phyloP scores from a whole-genome alignment of 2,797 vertebrate genomes.

The Propithecus perrieri region DNA sequence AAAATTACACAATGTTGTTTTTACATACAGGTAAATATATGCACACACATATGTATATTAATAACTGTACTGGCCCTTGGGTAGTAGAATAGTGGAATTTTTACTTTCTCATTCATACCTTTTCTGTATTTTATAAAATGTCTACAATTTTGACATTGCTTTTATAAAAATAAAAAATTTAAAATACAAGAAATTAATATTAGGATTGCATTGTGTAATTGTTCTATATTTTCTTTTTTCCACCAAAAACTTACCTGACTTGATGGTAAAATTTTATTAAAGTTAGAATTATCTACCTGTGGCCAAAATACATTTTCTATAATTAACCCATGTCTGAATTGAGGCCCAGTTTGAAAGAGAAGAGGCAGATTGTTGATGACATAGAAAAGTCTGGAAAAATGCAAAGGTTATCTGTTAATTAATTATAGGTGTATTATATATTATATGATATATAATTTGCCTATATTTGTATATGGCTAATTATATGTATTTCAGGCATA shows the following conservation, averaged over 20 bases:
- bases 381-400: neutral
- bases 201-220: neutral
- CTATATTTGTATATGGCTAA: neutral
- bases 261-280: neutral
- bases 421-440: neutral
- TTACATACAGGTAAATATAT: neutral
- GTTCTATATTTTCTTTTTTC: neutral
- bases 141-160: neutral
- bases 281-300: neutral
- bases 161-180: neutral
- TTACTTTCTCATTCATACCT: neutral
- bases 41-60: accelerated
- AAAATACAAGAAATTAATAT: neutral
- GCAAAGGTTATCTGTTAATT: neutral
- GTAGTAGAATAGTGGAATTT: neutral
- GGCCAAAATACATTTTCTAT: neutral
- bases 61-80: neutral
- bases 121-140: neutral
- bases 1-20: accelerated
- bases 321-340: neutral
- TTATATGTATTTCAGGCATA: neutral
- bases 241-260: neutral
- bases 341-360: neutral
- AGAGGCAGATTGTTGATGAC: neutral
- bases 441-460: no score